A percentile compares a stretch with the other conserved stretches of the same genome.
Evolutionary conservation across 2,113 vertebrate species (phyloP).

Genomic region (Calidris pugnax): DNA sequence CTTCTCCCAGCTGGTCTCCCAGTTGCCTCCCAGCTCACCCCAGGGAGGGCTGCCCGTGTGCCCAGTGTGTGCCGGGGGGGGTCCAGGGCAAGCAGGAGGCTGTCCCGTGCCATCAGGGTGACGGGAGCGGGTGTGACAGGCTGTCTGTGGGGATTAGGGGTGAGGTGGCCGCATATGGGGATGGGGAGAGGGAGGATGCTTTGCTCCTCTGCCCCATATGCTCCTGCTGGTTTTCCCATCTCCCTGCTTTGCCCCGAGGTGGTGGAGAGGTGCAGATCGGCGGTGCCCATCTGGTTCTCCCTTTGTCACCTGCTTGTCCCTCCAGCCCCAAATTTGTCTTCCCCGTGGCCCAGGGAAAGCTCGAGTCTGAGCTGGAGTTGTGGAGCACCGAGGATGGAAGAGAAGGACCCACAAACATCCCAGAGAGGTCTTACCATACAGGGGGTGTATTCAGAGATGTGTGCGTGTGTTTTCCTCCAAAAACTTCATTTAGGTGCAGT

Average conservation of each 20-base stretch:
- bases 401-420: neutral
- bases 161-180: neutral
- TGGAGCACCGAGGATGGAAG: neutral
- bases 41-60: neutral
- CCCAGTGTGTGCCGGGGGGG: neutral
- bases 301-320: neutral
- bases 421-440: accelerated
- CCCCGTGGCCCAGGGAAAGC: neutral
- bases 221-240: neutral
- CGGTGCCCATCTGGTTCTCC: accelerated
- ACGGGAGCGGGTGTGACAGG: neutral
- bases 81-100: neutral
- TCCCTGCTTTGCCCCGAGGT: neutral
- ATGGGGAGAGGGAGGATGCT: neutral
- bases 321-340: neutral
- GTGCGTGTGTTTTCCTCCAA: neutral
- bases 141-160: neutral
- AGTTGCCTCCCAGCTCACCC: neutral
- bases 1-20: neutral
- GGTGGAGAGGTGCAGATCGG: neutral
- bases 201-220: neutral
- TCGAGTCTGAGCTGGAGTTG: neutral
- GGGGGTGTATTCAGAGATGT: accelerated
- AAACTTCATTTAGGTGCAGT: neutral
- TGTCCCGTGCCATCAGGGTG: neutral